Conservation (phyloP, 2,888 invertebrate species). For the Antitype chi region DNA sequence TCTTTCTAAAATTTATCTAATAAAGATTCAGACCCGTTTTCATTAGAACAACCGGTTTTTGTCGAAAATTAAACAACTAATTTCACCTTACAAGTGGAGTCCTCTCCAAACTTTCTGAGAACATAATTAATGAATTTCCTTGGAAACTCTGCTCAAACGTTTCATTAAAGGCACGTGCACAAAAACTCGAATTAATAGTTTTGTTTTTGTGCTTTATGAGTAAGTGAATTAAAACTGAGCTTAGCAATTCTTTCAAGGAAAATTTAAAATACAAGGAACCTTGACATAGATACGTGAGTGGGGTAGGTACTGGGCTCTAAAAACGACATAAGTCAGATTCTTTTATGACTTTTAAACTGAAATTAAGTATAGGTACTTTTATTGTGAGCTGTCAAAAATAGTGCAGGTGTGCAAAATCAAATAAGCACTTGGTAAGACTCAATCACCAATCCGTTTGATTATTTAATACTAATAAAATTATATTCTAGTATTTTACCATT, state of each 20-base stretch:
- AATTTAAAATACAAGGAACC: slow-evolving; percentile 27
- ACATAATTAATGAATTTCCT: slow-evolving; percentile 66
- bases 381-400: neutral
- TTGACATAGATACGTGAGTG: slow-evolving; percentile 37
- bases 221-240: slow-evolving; percentile 31
- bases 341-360: neutral
- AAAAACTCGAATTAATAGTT: slow-evolving; percentile 59
- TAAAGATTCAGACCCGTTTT: slow-evolving; percentile 31
- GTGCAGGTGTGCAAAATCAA: neutral
- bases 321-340: neutral
- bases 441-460: neutral
- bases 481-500: neutral
- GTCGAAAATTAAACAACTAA: slow-evolving; percentile 54
- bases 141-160: slow-evolving; percentile 58
- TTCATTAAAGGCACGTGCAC: slow-evolving; percentile 56
- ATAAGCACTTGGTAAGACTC: fast-evolving
- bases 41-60: slow-evolving; percentile 40
- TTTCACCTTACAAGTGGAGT: slow-evolving; percentile 50
- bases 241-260: slow-evolving; percentile 36
- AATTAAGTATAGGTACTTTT: neutral
- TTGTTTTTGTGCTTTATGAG: slow-evolving; percentile 46
- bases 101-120: slow-evolving; percentile 58
- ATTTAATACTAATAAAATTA: neutral
- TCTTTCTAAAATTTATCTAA: slow-evolving; percentile 20
- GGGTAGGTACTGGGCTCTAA: neutral